Base-by-base conservation (phyloP, 2,113 vertebrate species). In the Chrysochloris asiatica region DNA sequence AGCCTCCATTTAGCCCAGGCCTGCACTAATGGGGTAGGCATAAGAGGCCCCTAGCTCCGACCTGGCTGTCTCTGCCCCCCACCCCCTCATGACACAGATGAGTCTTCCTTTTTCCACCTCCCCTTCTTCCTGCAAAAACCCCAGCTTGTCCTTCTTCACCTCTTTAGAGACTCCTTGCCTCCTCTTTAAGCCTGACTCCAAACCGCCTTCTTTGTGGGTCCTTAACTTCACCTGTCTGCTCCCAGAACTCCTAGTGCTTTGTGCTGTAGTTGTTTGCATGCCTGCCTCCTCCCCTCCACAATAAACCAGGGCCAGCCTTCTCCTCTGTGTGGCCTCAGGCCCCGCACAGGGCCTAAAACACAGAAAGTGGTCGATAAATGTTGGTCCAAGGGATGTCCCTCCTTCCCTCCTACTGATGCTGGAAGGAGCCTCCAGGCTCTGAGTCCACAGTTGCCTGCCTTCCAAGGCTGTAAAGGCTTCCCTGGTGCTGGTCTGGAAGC, bases 361-460 rank as follows among this genome's bases (percentile, higher is more conserved):
- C n/a, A 45, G 22, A 0, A 61, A 28, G 1, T 0, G 2, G 73
- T 17, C 26, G 7, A 3, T 33, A 5, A 1, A 1, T 26, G 13
- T 7, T 6, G 38, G 43, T 3, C 0, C 47, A 73, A 11, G 22
- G 45, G 12, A 54, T 41, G 11, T 52, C 21, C 54, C 72, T 72
- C 61, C n/a, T 7, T 24, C 43, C 11, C n/a, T 17, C 50, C 26
- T 72, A 19, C 2, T 36, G 30, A 9, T 36, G 43, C 41, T 30
- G 0, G 38, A 52, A 75, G 59, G 30, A 76, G 28, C 67, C 28
- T 28, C 14, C 13, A 19, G 21, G 14, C n/a, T 30, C 36, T 0
- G 14, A 76, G 33, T 33, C 36, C 43, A 4, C 28, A 21, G 16
- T 54, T 36, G 5, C 4, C 24, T 45, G 30, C 14, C 14, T 47